Conservation (phyloP, 2,888 invertebrate genomes). For the Pteria penguin region DNA sequence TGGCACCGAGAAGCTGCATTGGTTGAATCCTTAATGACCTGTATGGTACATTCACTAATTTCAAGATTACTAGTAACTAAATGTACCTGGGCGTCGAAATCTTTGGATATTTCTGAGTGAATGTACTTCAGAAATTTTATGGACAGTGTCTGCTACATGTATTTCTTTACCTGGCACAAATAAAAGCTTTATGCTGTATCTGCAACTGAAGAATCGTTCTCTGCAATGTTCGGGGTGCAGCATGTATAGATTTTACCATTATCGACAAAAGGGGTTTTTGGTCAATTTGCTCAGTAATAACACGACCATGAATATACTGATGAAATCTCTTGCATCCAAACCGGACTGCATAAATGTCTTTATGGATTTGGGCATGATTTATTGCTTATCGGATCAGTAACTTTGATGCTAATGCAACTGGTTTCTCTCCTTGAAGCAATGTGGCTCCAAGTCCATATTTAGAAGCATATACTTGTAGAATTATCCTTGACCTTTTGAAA, state of each 20-base stretch:
- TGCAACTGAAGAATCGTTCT: slow-evolving; percentile 25
- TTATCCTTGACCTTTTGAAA: not conserved
- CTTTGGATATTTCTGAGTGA: too few relatives aligned
- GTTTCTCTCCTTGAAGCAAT: slow-evolving; percentile 15
- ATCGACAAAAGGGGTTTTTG: slow-evolving; percentile 28
- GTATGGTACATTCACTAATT: slow-evolving; percentile 20
- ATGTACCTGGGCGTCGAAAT: too few relatives aligned
- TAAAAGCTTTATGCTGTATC: too few relatives aligned
- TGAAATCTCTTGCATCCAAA: slow-evolving; percentile 16
- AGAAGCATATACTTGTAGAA: slow-evolving; percentile 34
- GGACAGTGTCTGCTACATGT: slow-evolving; percentile 38
- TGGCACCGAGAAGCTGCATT: slow-evolving; percentile 32
- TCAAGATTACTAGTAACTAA: too few relatives aligned
- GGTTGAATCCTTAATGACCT: slow-evolving; percentile 42
- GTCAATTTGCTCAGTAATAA: slow-evolving; percentile 20
- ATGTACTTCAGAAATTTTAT: slow-evolving; percentile 37
- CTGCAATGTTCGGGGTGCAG: slow-evolving; percentile 13
- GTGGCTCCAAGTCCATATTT: slow-evolving; percentile 26
- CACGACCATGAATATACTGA: too few relatives aligned
- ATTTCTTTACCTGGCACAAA: slow-evolving; percentile 42
- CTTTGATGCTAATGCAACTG: slow-evolving; percentile 33
- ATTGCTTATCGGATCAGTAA: slow-evolving; percentile 6
- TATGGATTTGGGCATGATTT: slow-evolving; percentile 29
- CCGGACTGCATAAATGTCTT: slow-evolving; percentile 27
- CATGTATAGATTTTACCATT: not conserved